Percentiles rank a stretch among this genome's conserved stretches.
Conservation (phyloP, 2,113 vertebrate species). For the Mirza zaza region DNA sequence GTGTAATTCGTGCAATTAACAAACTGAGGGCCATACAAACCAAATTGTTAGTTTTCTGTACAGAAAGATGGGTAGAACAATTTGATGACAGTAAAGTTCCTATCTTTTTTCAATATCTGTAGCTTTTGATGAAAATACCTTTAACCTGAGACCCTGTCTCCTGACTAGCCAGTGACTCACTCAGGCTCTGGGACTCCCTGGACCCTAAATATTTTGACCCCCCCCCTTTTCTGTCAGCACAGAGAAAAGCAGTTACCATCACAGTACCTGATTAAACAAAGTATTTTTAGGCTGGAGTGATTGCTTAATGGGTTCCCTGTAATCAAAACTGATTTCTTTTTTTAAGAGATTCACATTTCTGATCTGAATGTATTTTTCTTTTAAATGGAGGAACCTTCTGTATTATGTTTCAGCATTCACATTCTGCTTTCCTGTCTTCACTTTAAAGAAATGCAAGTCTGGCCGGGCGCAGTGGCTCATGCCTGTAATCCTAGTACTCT, state of each 20-base stretch:
- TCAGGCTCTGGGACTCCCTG: neutral
- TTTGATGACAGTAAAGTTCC: neutral
- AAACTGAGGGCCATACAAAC: neutral
- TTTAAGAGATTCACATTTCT: neutral
- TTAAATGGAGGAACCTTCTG: neutral
- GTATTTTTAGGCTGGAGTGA: constrained; percentile 18
- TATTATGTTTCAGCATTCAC: neutral
- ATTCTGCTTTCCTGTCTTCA: neutral
- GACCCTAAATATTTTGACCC: neutral
- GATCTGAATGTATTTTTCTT: neutral
- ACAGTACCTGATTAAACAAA: neutral
- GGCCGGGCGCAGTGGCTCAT: no score
- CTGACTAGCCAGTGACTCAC: neutral
- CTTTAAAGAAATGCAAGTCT: neutral
- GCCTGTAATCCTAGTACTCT: no score
- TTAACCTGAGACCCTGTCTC: neutral
- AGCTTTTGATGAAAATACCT: neutral
- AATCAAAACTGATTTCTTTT: constrained; percentile 34
- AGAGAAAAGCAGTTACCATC: neutral
- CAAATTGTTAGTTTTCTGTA: neutral
- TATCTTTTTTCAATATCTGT: neutral
- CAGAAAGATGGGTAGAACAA: rapidly evolving
- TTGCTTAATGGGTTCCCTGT: neutral
- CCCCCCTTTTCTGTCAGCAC: neutral
- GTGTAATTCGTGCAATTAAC: neutral